Evolutionary conservation across 2,113 vertebrate genomes (phyloP), one percentile per base, ranked within the genome.

Genomic region (Glaucomys volans): DNA sequence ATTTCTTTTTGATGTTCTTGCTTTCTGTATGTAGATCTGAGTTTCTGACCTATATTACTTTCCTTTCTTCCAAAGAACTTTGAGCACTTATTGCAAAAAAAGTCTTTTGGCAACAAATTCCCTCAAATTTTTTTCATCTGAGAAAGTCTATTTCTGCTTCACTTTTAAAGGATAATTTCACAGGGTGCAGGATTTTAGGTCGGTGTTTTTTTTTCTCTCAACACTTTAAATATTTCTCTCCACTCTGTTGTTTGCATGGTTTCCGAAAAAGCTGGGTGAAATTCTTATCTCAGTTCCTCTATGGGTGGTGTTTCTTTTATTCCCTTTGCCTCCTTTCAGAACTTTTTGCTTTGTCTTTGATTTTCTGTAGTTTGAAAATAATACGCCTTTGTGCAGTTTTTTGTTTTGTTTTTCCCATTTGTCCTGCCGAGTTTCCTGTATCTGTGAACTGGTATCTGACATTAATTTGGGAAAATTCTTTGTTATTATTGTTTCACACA

Each of bases 311-410:
- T 87, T 26, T 72, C 42, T 28, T 44, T 18, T 72, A 54, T 20
- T 54, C 24, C 22, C 52, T 62, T 44, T 80, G 57, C 8, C 13
- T 75, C 42, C 76, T 87, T 67, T 75, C 18, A 83, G 62, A 20
- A 57, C 37, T 32, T 37, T 35, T 92, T 30, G 8, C 82, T 54
- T 86, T 44, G n/a, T 40, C 76, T 88, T 92, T 87, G 89, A 32
- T 66, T 87, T 81, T 95, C 37, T n/a, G 44, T 81, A 74, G 42
- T 67, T 74, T 92, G 76, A 47, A 87, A 82, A 67, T 75, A 30
- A 28, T 59, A 82, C 28, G 14, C 4, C 40, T 37, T 14, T 47
- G 59, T 26, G 1, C 28, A 3, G 10, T 62, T 50, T 35, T 74
- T 82, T 40, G 14, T 79, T n/a, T 12, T 62, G 67, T 30, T 14